Percentiles rank a stretch among this genome's conserved stretches.
Evolutionary conservation across 2,113 vertebrate genomes (phyloP).

Genomic region (Nansenia antarctica): DNA sequence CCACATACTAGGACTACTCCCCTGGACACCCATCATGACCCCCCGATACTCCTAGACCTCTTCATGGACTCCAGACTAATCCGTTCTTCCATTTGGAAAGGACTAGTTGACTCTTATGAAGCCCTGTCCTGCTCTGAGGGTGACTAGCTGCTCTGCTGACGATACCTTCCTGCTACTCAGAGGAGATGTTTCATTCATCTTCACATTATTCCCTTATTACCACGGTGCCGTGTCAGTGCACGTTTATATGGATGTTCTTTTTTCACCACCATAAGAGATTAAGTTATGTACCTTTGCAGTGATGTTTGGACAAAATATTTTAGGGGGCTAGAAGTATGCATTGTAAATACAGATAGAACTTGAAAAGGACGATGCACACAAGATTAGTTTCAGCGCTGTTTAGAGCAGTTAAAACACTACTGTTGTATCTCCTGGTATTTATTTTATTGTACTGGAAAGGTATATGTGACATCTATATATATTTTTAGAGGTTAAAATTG

Average conservation of each 20-base stretch:
- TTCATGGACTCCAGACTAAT: not conserved
- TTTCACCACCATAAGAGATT: not conserved
- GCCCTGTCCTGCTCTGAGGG: too few species aligned
- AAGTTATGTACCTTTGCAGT: not conserved
- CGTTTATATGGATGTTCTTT: not conserved
- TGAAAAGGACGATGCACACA: not conserved
- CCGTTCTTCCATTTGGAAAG: not conserved
- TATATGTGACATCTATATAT: not conserved
- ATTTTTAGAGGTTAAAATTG: not conserved
- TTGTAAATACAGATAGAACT: not conserved
- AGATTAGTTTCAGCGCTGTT: not conserved
- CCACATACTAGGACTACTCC: too few species aligned
- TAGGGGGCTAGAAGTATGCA: not conserved
- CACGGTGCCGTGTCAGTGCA: not conserved
- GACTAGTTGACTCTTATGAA: too few species aligned
- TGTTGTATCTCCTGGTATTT: too few species aligned
- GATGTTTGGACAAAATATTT: not conserved
- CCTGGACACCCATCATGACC: too few species aligned
- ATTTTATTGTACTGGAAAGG: not conserved
- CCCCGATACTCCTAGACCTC: not conserved
- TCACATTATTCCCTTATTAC: not conserved
- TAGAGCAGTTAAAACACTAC: not conserved
- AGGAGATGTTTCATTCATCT: too few species aligned
- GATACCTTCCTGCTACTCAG: not conserved
- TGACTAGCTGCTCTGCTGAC: too few species aligned